Evolutionary conservation across 1,140 invertebrate genomes (phyloP).

Genomic region (Cecropterus lyciades): DNA sequence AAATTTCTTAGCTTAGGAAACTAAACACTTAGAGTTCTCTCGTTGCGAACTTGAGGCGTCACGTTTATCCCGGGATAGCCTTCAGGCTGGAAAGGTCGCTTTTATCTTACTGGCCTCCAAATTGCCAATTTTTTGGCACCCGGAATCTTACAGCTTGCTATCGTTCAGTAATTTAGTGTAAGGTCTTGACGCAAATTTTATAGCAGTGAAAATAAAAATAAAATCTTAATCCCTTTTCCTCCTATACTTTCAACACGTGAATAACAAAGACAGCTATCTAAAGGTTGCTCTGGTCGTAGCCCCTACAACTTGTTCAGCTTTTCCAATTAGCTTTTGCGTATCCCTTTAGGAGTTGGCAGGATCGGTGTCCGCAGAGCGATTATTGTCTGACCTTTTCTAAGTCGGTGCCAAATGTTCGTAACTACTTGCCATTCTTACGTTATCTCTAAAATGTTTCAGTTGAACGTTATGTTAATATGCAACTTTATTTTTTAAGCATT

Average conservation of each 20-base stretch:
- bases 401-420: conserved; percentile 6
- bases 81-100: not conserved
- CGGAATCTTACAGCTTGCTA: not conserved
- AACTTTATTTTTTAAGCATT: too few relatives aligned
- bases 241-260: too few relatives aligned
- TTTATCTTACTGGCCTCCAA: conserved; percentile 2
- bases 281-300: too few relatives aligned
- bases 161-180: not conserved
- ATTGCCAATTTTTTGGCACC: conserved; percentile 1
- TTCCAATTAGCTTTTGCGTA: not conserved
- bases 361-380: conserved; percentile 9
- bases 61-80: not conserved
- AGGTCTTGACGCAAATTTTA: not conserved
- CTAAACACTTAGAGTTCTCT: not conserved
- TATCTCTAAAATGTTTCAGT: not conserved
- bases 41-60: not conserved
- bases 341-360: conserved; percentile 4
- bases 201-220: too few relatives aligned
- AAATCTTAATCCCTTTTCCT: too few relatives aligned
- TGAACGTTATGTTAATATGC: too few relatives aligned
- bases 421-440: not conserved
- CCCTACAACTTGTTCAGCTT: not conserved
- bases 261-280: not conserved
- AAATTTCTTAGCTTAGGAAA: not conserved
- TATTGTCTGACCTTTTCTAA: not conserved